phyloP scores from a whole-genome alignment of 2,888 invertebrate genomes.

The Nephrocerus scutellatus region DNA sequence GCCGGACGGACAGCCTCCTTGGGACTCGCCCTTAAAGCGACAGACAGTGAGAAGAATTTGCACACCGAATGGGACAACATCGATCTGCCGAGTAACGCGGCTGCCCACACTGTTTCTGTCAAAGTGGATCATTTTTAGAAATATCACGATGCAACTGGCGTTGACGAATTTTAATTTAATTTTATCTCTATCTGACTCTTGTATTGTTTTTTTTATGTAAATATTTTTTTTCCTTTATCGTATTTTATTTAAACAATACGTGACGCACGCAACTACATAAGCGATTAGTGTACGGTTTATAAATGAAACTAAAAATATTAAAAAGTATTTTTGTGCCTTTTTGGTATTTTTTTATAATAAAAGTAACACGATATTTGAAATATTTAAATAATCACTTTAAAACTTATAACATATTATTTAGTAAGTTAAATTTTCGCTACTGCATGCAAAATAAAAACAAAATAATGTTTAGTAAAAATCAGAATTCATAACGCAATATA shows the following conservation, averaged over 20 bases:
- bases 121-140: constrained; percentile 82
- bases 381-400: no score
- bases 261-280: no score
- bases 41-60: constrained; percentile 74
- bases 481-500: no score
- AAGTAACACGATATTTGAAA: not conserved
- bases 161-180: constrained; percentile 21
- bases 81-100: constrained; percentile 72
- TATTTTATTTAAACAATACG: no score
- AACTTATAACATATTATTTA: no score
- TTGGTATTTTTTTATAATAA: not conserved
- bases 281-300: no score
- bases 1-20: constrained; percentile 70
- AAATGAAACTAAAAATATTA: no score
- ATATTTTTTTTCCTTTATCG: constrained; percentile 4
- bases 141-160: no score
- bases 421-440: no score
- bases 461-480: no score
- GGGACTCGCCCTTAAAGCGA: constrained; percentile 70
- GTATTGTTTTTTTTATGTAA: constrained; percentile 5
- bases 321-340: no score
- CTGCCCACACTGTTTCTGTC: constrained; percentile 80
- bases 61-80: constrained; percentile 82
- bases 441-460: no score
- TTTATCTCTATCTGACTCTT: constrained; percentile 17